Percentiles rank a stretch among this genome's conserved stretches.
phyloP scores from a whole-genome alignment of 2,888 invertebrate genomes.

The Stenurella melanura region DNA sequence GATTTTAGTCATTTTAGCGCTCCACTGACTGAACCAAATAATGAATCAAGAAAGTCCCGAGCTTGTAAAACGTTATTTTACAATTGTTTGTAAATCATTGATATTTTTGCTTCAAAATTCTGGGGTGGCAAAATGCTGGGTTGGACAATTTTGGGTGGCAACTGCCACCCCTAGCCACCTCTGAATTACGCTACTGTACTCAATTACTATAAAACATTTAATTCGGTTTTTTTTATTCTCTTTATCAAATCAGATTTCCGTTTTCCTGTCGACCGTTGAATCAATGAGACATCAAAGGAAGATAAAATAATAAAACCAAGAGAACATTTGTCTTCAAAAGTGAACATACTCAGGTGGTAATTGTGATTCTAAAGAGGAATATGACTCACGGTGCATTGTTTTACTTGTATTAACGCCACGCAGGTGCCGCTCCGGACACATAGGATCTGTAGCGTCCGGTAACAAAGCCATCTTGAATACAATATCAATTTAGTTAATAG shows the following conservation, averaged over 20 bases:
- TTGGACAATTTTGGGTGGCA: no score
- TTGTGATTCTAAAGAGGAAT: constrained; percentile 27
- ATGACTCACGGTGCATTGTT: constrained; percentile 51
- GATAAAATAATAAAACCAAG: constrained; percentile 15
- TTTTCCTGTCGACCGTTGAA: constrained; percentile 24
- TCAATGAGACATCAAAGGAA: constrained; percentile 12
- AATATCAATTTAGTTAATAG: constrained; percentile 36
- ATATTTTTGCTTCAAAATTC: no score
- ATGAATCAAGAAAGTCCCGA: no score
- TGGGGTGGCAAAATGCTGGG: no score
- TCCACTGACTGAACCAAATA: no score
- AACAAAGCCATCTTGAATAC: constrained; percentile 52
- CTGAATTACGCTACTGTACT: no score
- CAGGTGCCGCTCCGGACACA: constrained; percentile 57
- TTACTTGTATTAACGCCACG: constrained; percentile 47
- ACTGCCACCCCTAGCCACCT: no score
- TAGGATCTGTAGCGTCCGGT: constrained; percentile 58
- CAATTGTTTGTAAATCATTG: no score
- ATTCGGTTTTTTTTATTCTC: background rate
- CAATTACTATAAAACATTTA: background rate
- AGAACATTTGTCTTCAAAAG: constrained; percentile 18
- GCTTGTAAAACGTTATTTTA: no score
- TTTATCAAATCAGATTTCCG: constrained; percentile 18
- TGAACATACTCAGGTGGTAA: constrained; percentile 29
- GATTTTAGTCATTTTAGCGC: no score